These are phyloP conservation scores for Brachyptera risi DNA, from an alignment of 2,888 invertebrate genomes.

Conservation along the genomic window DNA sequence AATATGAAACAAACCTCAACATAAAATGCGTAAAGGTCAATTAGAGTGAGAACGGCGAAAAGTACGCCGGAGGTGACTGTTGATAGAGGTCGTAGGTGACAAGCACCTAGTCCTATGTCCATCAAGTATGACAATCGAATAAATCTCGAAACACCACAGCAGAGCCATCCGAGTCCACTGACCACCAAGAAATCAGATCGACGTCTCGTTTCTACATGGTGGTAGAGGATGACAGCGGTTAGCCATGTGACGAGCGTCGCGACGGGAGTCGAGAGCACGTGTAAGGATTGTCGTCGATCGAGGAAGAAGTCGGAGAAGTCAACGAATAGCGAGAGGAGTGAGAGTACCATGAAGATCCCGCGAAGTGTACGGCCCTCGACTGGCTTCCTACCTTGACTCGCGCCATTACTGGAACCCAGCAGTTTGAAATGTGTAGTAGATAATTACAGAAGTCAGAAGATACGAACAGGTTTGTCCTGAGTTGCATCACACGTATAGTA, in stretches of 20 bases:
- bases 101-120: conserved; percentile 32
- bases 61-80: conserved; percentile 37
- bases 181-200: conserved; percentile 35
- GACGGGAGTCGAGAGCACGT: conserved; percentile 30
- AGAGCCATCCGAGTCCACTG: conserved; percentile 32
- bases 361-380: conserved; percentile 34
- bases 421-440: too few species aligned
- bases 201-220: conserved; percentile 37
- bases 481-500: too few species aligned
- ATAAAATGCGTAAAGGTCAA: conserved; percentile 40
- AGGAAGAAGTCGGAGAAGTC: conserved; percentile 34
- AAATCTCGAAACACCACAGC: conserved; percentile 35
- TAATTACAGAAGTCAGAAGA: too few species aligned
- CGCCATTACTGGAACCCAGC: too few species aligned
- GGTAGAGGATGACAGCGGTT: conserved; percentile 37
- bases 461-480: too few species aligned
- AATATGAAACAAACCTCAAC: conserved; percentile 37
- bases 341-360: conserved; percentile 33
- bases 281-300: not conserved
- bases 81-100: conserved; percentile 38
- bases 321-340: conserved; percentile 34
- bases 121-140: conserved; percentile 19
- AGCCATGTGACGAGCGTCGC: conserved; percentile 38
- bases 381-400: too few species aligned
- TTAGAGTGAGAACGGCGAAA: conserved; percentile 39